A percentile compares a stretch with the other conserved stretches of the same genome.
phyloP scores from a whole-genome alignment of 64 coral and sea anemone genomes.

The Actinia equina region DNA sequence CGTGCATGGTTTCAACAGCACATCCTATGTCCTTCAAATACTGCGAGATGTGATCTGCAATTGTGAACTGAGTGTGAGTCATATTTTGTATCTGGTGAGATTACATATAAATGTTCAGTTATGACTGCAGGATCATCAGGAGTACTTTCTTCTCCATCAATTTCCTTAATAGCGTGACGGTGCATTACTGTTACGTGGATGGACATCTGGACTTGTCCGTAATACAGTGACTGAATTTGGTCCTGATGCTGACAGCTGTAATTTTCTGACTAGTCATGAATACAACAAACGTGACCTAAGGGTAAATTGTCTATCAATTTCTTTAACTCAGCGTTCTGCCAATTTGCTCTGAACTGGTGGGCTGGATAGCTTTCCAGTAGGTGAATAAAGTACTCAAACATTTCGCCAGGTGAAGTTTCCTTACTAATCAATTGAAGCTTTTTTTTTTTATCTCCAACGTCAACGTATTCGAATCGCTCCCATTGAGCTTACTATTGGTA shows the following conservation, averaged over 20 bases:
- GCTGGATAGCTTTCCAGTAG: neutral
- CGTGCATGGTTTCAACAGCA: neutral
- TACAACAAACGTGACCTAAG: neutral
- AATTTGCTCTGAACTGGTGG: neutral
- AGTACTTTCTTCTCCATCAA: neutral
- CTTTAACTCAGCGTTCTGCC: neutral
- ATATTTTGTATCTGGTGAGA: constrained; percentile 21
- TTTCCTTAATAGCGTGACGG: neutral
- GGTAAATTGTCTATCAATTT: neutral
- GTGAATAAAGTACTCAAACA: neutral
- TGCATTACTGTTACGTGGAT: constrained; percentile 3
- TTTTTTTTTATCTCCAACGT: neutral
- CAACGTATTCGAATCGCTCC: constrained; percentile 3
- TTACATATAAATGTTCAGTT: constrained; percentile 15
- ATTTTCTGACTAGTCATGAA: constrained; percentile 44
- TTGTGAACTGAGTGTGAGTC: constrained; percentile 12
- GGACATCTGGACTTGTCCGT: constrained; percentile 6
- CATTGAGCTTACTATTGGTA: neutral
- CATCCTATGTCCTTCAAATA: constrained; percentile 22
- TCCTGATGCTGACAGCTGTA: constrained; percentile 23
- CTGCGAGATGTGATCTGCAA: neutral
- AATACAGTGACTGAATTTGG: constrained; percentile 42
- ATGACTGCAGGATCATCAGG: neutral
- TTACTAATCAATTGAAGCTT: constrained; percentile 3
- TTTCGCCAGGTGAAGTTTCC: neutral